Percentiles rank a stretch among this genome's conserved stretches.
phyloP scores from a whole-genome alignment of 2,888 invertebrate genomes.

The Torymus auratus region DNA sequence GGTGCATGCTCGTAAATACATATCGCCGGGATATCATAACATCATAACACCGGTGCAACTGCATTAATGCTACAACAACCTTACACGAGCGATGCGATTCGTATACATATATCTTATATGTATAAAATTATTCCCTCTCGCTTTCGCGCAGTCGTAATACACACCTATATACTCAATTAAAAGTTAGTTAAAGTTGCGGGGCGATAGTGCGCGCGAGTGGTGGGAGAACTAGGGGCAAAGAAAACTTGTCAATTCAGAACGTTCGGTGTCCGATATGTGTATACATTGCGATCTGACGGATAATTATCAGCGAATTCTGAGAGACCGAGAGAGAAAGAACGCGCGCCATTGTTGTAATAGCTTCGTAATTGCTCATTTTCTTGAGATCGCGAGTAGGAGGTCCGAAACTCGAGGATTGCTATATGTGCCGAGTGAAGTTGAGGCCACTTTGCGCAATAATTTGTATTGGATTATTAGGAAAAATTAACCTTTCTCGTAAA shows the following conservation, averaged over 20 bases:
- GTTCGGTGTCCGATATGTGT: too few relatives aligned
- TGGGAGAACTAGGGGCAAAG: background rate
- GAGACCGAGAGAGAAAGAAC: too few relatives aligned
- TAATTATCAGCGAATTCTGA: slow-evolving; percentile 6
- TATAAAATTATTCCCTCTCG: too few relatives aligned
- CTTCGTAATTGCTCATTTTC: background rate
- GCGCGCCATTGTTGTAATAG: background rate
- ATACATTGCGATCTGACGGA: background rate
- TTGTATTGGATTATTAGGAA: too few relatives aligned
- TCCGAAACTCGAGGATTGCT: too few relatives aligned
- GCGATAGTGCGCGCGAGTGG: background rate
- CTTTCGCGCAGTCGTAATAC: background rate
- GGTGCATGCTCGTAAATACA: slow-evolving; percentile 11
- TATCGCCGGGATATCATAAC: slow-evolving; percentile 47
- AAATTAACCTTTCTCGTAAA: too few relatives aligned
- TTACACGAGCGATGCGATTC: background rate
- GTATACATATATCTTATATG: too few relatives aligned
- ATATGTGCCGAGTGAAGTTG: too few relatives aligned
- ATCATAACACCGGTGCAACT: background rate
- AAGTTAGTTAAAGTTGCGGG: slow-evolving; percentile 14
- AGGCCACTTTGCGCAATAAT: too few relatives aligned
- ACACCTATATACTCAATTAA: slow-evolving; percentile 34
- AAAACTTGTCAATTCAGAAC: slow-evolving; percentile 3
- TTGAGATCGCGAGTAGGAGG: too few relatives aligned
- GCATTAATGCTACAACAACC: slow-evolving; percentile 20